These are phyloP conservation scores for Vandiemenella viatica DNA, from an alignment of 2,888 invertebrate species.

Conservation along the genomic window DNA sequence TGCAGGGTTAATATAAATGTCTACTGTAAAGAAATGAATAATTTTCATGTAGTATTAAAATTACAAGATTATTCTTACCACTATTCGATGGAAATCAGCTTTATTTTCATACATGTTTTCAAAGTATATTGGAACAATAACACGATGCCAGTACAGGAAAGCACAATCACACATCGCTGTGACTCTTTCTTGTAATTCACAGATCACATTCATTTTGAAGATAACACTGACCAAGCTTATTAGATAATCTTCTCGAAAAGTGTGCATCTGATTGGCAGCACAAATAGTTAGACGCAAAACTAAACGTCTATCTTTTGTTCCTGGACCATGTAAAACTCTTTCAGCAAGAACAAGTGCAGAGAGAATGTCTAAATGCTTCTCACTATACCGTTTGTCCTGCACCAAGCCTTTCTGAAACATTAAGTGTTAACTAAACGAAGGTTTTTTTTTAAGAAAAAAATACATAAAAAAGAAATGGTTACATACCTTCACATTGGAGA, in stretches of 20 bases:
- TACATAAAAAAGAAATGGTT: slow-evolving; percentile 18
- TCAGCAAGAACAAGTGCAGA: slow-evolving; percentile 63
- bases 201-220: slow-evolving; percentile 47
- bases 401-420: slow-evolving; percentile 37
- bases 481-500: slow-evolving; percentile 49
- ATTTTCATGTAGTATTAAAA: neutral
- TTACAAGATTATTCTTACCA: slow-evolving; percentile 28
- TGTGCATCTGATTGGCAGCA: slow-evolving; percentile 44
- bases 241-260: slow-evolving; percentile 46
- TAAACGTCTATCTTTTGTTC: slow-evolving; percentile 45
- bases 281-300: slow-evolving; percentile 52
- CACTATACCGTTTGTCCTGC: slow-evolving; percentile 45
- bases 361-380: slow-evolving; percentile 50
- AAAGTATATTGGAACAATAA: slow-evolving; percentile 60
- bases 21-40: too few species aligned
- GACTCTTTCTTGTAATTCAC: slow-evolving; percentile 41
- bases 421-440: neutral
- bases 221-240: slow-evolving; percentile 43
- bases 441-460: neutral
- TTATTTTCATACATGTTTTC: slow-evolving; percentile 53
- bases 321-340: slow-evolving; percentile 46
- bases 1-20: too few species aligned
- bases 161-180: slow-evolving; percentile 52
- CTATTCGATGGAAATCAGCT: slow-evolving; percentile 45
- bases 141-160: slow-evolving; percentile 68